Percentiles rank a stretch among this genome's conserved stretches.
These are phyloP conservation scores for Potorous gilbertii DNA, from an alignment of 2,797 vertebrate species.

Conservation along the genomic window DNA sequence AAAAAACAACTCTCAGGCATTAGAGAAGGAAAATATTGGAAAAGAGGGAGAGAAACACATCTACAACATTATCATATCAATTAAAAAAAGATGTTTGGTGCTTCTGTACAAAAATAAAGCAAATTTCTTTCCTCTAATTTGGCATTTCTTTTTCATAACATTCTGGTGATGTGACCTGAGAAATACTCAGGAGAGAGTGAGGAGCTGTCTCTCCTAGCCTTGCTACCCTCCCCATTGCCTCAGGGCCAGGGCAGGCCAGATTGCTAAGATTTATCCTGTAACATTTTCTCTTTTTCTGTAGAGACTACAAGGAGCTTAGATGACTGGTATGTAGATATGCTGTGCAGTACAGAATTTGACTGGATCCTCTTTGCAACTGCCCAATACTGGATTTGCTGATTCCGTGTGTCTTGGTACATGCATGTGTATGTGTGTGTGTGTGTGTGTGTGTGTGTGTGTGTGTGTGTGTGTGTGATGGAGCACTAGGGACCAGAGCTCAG, in stretches of 20 bases:
- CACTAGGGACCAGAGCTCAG: background rate
- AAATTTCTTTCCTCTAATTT: background rate
- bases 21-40: conserved; percentile 51
- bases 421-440: no score
- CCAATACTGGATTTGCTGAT: background rate
- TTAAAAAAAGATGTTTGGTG: conserved; percentile 33
- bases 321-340: background rate
- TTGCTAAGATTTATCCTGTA: no score
- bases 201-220: background rate
- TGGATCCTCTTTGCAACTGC: background rate
- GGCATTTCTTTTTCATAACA: conserved; percentile 5
- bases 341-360: background rate
- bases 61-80: conserved; percentile 51
- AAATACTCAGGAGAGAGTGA: background rate
- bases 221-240: background rate
- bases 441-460: no score
- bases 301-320: background rate
- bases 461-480: no score
- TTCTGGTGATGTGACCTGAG: conserved; percentile 1
- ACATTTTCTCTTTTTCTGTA: background rate
- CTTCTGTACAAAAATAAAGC: conserved; percentile 46
- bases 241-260: no score
- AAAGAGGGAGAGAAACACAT: conserved; percentile 20
- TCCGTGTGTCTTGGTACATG: background rate
- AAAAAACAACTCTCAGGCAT: conserved; percentile 67